These are phyloP conservation scores for Opisthocomus hoazin DNA, from an alignment of 2,113 vertebrate species.

Conservation along the genomic window DNA sequence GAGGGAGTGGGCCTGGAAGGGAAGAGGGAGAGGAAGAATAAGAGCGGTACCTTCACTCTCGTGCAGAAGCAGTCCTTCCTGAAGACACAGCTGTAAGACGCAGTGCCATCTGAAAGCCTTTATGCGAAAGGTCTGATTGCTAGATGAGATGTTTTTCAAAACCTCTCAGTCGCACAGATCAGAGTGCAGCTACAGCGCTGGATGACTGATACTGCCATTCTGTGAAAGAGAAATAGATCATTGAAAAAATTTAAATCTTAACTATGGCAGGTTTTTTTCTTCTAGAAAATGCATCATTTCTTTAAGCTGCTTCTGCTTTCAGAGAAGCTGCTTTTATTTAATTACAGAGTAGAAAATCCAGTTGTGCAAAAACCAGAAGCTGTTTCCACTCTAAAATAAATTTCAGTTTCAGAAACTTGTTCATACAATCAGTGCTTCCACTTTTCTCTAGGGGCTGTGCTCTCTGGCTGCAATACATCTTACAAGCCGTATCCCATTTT, in stretches of 20 bases:
- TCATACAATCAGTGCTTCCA: neutral
- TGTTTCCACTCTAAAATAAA: neutral
- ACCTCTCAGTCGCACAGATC: neutral
- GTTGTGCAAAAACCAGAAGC: neutral
- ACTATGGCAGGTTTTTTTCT: neutral
- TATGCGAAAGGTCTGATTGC: neutral
- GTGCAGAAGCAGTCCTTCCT: neutral
- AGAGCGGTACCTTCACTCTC: rapidly evolving
- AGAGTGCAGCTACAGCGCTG: neutral
- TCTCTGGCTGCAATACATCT: neutral
- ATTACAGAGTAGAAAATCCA: neutral
- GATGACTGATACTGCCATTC: neutral
- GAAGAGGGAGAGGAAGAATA: neutral
- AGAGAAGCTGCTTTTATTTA: neutral
- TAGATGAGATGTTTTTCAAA: neutral
- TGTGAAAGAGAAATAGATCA: neutral
- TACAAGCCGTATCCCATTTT: neutral
- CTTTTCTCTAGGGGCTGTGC: neutral
- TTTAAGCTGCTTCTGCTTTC: neutral
- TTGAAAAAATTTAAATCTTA: neutral
- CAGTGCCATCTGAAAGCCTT: neutral
- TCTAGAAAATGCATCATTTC: neutral
- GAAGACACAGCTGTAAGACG: neutral
- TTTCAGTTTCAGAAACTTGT: neutral
- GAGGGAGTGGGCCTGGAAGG: neutral